Evolutionary conservation across 1,140 invertebrate genomes (phyloP).

Genomic region (Zaprionus gabonicus): DNA sequence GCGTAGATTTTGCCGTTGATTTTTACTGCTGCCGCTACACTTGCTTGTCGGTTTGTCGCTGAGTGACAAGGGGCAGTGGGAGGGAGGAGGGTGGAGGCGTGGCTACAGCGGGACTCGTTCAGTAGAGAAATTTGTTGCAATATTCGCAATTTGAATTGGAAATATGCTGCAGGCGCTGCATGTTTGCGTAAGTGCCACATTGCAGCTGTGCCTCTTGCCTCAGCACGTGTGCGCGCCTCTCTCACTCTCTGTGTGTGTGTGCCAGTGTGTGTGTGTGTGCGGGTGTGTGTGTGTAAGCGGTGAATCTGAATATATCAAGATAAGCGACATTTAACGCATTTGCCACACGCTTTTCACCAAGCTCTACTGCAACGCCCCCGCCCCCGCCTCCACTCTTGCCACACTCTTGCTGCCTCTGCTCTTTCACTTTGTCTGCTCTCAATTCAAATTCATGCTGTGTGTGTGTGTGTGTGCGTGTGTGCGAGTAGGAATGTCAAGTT

Average conservation of each 20-base stretch:
- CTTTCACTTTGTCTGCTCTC: not conserved
- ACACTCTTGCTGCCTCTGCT: not conserved
- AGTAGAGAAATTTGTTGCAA: conserved; percentile 60
- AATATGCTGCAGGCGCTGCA: conserved; percentile 65
- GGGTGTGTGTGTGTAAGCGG: conserved; percentile 26
- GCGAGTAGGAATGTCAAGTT: conserved; percentile 33
- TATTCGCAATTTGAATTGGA: conserved; percentile 71
- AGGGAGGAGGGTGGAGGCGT: not conserved
- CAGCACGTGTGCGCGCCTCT: conserved; percentile 9
- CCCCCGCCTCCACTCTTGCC: not conserved
- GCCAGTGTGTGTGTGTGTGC: not conserved
- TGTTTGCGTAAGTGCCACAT: conserved; percentile 58
- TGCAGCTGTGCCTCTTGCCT: conserved; percentile 12
- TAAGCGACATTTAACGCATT: conserved; percentile 68
- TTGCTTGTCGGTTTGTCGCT: not conserved
- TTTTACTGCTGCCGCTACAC: conserved; percentile 13
- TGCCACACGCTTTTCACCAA: conserved; percentile 53
- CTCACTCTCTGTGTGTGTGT: conserved; percentile 1
- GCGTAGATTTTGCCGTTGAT: conserved; percentile 48
- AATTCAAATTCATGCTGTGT: conserved; percentile 6
- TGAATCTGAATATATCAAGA: conserved; percentile 52
- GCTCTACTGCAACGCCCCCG: conserved; percentile 23
- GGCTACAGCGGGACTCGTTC: conserved; percentile 4
- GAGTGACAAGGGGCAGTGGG: not conserved
- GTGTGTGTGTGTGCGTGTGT: conserved; percentile 10